Evolutionary conservation across 2,888 invertebrate species (phyloP).

Genomic region (Malthinus flaveolus): DNA sequence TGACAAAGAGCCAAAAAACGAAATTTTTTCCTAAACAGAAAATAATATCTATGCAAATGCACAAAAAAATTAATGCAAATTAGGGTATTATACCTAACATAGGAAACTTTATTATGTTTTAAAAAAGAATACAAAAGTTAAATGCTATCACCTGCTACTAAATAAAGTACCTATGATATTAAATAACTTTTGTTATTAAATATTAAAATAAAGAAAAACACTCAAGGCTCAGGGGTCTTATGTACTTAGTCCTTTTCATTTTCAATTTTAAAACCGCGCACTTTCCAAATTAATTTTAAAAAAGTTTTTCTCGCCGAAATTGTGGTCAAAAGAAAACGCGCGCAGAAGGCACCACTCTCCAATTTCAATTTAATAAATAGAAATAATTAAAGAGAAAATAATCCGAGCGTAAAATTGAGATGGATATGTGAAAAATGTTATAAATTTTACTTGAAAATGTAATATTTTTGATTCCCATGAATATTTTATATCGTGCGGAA

Average conservation of each 20-base stretch:
- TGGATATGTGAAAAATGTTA: no score
- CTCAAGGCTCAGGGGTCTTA: no score
- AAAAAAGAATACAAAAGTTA: slow-evolving; percentile 19
- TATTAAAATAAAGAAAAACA: slow-evolving; percentile 5
- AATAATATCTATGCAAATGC: slow-evolving; percentile 37
- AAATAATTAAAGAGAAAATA: no score
- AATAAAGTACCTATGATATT: slow-evolving; percentile 11
- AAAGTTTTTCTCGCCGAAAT: no score
- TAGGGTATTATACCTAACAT: slow-evolving; percentile 36
- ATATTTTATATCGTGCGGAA: slow-evolving; percentile 1
- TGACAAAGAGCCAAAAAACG: slow-evolving; percentile 24
- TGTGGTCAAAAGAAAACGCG: no score
- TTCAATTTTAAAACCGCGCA: no score
- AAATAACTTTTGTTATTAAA: slow-evolving; percentile 19
- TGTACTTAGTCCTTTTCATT: no score
- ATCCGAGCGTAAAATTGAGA: no score
- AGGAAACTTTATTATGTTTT: slow-evolving; percentile 21
- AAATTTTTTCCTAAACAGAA: slow-evolving; percentile 18
- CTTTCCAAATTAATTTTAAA: no score
- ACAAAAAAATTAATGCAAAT: slow-evolving; percentile 36
- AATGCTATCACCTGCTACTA: slow-evolving; percentile 34
- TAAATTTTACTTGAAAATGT: neutral
- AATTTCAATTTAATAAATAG: no score
- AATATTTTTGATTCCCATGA: slow-evolving; percentile 4
- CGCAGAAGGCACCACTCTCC: no score